Base-by-base conservation (phyloP, 2,113 vertebrate genomes). In the Spea multiplicata region DNA sequence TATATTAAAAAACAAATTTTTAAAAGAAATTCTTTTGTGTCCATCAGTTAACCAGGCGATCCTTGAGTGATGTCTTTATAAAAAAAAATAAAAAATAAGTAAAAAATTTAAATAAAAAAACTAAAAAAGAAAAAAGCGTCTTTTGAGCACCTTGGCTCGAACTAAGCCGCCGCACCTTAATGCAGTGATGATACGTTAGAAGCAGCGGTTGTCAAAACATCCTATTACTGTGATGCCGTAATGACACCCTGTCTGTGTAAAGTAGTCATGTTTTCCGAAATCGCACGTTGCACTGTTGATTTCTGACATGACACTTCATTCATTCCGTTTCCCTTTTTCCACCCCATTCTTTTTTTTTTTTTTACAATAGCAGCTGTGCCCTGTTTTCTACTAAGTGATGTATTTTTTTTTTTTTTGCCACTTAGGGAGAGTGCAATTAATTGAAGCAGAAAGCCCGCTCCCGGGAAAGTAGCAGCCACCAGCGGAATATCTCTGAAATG, bases 111-210 rank as follows among this genome's bases (percentile, higher is more conserved):
- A 16, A 3, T 30, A 17, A 12, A n/a, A 8, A 52, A 52, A 52
- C 50, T 10, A 52, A n/a, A 50, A 16, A 3, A 17, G 8, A 14
- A 8, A 82, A 74, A 87, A 86, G 87, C 88, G 83, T 30, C 83
- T 84, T 85, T 89, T 88, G 85, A 89, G 84, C 87, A 89, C 84
- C 84, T 90, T 90, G 79, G 79, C 82, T 73, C 81, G 88, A 88
- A 53, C 88, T 88, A 91, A 90, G 88, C 89, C 87, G 83, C 89
- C 91, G 92, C 90, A 93, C 92, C 94, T 94, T 98, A 97, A 97
- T 96, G 93, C 91, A 92, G 94, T 98, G 96, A 99, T 98, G 96
- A 94, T 91, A 97, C 91, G 95, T 95, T 98, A 94, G 93, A 88
- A 86, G 86, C 91, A 84, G 91, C 89, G 92, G 95, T 94, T 98